A percentile compares a stretch with the other conserved stretches of the same genome.
Conservation (phyloP, 2,888 invertebrate genomes). For the Rotaria sp. region DNA sequence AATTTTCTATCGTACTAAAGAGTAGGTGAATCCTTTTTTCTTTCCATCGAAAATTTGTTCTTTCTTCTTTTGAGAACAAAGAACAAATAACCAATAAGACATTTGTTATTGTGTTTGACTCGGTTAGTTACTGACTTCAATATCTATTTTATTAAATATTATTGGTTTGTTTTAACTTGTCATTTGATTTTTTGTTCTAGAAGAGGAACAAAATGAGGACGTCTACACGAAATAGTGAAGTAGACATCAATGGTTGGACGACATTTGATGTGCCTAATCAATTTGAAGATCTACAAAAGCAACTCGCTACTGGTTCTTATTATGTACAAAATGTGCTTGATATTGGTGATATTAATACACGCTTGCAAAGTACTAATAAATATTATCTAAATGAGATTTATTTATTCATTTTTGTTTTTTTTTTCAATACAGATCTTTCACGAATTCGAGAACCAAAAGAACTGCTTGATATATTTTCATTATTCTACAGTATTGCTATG, state of each 20-base stretch:
- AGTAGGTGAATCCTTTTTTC: neutral
- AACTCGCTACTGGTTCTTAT: neutral
- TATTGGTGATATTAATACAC: constrained; percentile 13
- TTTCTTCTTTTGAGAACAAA: constrained; percentile 7
- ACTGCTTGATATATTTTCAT: neutral
- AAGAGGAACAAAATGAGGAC: neutral
- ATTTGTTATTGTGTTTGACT: neutral
- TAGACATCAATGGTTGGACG: neutral
- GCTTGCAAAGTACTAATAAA: neutral
- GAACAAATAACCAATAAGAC: neutral
- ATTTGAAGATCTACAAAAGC: constrained; percentile 14
- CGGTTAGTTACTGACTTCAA: neutral
- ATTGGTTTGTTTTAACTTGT: neutral
- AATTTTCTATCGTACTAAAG: too few relatives aligned
- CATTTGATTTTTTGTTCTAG: neutral
- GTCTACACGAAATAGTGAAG: neutral
- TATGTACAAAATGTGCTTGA: constrained; percentile 24
- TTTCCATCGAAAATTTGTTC: neutral
- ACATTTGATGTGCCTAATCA: constrained; percentile 11
- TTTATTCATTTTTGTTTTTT: neutral
- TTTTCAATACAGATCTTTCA: neutral
- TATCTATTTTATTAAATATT: neutral
- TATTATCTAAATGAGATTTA: neutral
- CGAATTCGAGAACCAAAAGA: constrained; percentile 25
- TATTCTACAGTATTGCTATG: constrained; percentile 24